Base-by-base conservation (phyloP, 1,140 invertebrate genomes). In the Sycophila sp. region DNA sequence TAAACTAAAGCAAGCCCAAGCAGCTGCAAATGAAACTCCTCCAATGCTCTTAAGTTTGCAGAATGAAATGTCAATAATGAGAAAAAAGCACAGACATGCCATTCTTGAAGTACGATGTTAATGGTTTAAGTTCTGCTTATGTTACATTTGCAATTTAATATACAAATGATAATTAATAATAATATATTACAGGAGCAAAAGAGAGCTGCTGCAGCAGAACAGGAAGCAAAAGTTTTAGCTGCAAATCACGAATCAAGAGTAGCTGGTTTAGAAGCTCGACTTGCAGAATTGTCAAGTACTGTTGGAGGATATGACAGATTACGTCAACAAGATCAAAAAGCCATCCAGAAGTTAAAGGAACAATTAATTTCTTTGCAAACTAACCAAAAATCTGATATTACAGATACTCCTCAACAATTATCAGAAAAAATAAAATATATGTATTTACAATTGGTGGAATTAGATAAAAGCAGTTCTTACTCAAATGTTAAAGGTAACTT, bases 211-310 rank as follows among this genome's bases (percentile, higher is more conserved):
- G 86, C 89, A 42, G 91, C 90, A 2, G 92, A 93, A 75, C 91
- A 93, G 69, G 88, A 89, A 73, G 89, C 91, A 2, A 88, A 90
- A 66, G 88, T 89, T 69, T 86, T 91, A 40, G 90, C 90, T 66
- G 90, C 90, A 30, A 82, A 89, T 72, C 89, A 93, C 77, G 94
- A 95, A 84, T 89, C 93, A 42, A 86, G 94, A 76, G 93, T 95
- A 0, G 91, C 91, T 4, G 88, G 89, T 59, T 87, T 96, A 56
- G 94, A 96, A 84, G 88, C 90, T 4, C 89, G 91, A 73, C 78
- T 96, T 11, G 93, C 94, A 0, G 94, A 96, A 80, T 84, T 96
- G 8, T 95, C 93, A 0, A 89, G 90, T 60, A 92, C 91, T 0
- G 90, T 96, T 32, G 94, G 94, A 2, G 89, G 90, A 71, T 95